These are phyloP conservation scores for Dryomyza anilis DNA, from an alignment of 2,888 invertebrate species.

Conservation along the genomic window DNA sequence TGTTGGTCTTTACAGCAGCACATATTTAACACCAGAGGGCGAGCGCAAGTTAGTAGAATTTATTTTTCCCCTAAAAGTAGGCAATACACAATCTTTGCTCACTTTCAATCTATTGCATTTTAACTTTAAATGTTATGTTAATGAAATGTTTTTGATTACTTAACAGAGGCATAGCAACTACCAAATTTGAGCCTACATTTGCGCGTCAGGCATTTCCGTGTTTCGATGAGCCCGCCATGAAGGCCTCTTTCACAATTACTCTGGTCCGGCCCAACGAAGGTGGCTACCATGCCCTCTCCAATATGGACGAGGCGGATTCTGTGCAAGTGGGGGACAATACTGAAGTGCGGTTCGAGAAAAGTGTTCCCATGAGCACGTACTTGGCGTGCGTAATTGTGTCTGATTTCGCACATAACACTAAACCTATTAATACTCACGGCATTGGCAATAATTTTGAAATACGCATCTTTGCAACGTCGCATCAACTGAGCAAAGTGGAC, in stretches of 20 bases:
- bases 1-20: constrained; percentile 76
- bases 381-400: constrained; percentile 89
- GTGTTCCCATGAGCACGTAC: constrained; percentile 93
- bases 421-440: constrained; percentile 62
- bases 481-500: constrained; percentile 74
- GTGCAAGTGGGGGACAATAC: constrained; percentile 59
- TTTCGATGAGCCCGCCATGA: constrained; percentile 91
- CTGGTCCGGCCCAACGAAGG: constrained; percentile 72
- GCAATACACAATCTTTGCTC: too few relatives aligned
- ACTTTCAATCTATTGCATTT: too few relatives aligned
- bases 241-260: constrained; percentile 80
- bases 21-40: constrained; percentile 62
- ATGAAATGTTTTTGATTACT: not conserved
- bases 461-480: constrained; percentile 74
- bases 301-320: constrained; percentile 67
- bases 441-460: constrained; percentile 68
- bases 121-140: not conserved
- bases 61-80: constrained; percentile 35
- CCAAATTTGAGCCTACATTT: constrained; percentile 92
- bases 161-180: constrained; percentile 79
- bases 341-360: constrained; percentile 76
- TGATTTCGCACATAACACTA: constrained; percentile 71
- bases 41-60: constrained; percentile 60
- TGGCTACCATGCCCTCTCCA: constrained; percentile 75
- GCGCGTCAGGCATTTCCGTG: constrained; percentile 94